These are phyloP conservation scores for Cetoscarus ocellatus DNA, from an alignment of 2,797 vertebrate species.

Conservation along the genomic window DNA sequence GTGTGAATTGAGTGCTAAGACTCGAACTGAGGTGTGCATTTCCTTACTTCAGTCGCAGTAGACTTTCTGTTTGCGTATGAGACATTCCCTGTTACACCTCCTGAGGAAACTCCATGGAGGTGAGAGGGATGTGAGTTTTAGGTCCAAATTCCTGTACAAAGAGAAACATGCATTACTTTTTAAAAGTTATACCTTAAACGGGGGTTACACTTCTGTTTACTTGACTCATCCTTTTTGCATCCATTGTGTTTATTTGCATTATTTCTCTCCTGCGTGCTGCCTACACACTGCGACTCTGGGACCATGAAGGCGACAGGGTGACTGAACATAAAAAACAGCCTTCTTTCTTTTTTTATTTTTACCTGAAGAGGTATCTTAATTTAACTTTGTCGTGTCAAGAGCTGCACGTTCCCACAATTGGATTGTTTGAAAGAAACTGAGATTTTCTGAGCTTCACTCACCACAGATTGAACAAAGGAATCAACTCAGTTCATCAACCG, in stretches of 20 bases:
- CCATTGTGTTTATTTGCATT: conserved; percentile 11
- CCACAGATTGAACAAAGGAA: conserved; percentile 17
- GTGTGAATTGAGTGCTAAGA: conserved; percentile 32
- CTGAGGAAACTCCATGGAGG: conserved; percentile 11
- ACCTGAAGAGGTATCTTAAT: conserved; percentile 3
- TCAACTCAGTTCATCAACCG: conserved; percentile 6
- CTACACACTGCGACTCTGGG: conserved; percentile 40
- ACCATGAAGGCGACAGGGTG: conserved; percentile 40
- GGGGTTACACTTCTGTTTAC: conserved; percentile 9
- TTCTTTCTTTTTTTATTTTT: neutral
- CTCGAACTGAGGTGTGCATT: conserved; percentile 1
- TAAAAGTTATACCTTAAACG: conserved; percentile 11
- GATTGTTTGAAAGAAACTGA: conserved; percentile 13
- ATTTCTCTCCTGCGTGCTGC: conserved; percentile 2
- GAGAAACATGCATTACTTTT: conserved; percentile 15
- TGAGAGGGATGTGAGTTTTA: conserved; percentile 1
- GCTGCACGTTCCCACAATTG: conserved; percentile 1
- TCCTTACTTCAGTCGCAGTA: conserved; percentile 7
- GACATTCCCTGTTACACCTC: conserved; percentile 29
- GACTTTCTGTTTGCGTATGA: neutral
- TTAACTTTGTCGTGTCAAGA: conserved; percentile 6
- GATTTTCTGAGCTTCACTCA: conserved; percentile 26
- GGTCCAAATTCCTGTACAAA: conserved; percentile 10
- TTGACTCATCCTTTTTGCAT: conserved; percentile 25
- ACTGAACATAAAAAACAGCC: conserved; percentile 8